Evolutionary conservation across 2,888 invertebrate genomes (phyloP).

Genomic region (Abrostola tripartita): DNA sequence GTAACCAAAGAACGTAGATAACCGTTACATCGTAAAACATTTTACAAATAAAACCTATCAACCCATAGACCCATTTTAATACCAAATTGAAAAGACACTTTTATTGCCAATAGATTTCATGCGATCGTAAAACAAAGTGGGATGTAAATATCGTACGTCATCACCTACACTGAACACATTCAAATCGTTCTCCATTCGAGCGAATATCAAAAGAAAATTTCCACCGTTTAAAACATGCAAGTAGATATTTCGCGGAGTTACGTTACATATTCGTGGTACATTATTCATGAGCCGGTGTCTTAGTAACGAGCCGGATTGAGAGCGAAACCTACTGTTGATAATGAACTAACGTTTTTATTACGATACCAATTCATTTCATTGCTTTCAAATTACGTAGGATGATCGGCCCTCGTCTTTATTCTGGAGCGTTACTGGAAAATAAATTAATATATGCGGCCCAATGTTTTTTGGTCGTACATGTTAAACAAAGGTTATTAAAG

Average conservation of each 20-base stretch:
- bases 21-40: too few relatives aligned
- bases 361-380: constrained; percentile 72
- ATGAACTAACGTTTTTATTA: constrained; percentile 82
- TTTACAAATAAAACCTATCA: not conserved
- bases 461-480: constrained; percentile 34
- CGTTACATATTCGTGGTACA: constrained; percentile 83
- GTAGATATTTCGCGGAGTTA: constrained; percentile 78
- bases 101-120: constrained; percentile 33
- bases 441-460: constrained; percentile 44
- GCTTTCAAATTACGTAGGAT: constrained; percentile 63
- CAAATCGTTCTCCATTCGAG: constrained; percentile 66
- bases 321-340: constrained; percentile 79
- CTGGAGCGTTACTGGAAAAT: constrained; percentile 37
- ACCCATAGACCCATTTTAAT: not conserved
- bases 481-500: constrained; percentile 47
- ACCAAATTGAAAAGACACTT: constrained; percentile 22
- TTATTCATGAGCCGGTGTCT: constrained; percentile 84
- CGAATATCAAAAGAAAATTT: constrained; percentile 76
- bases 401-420: constrained; percentile 34
- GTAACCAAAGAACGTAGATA: too few relatives aligned
- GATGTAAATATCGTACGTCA: constrained; percentile 49
- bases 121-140: constrained; percentile 47
- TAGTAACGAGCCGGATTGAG: constrained; percentile 82
- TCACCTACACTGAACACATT: constrained; percentile 61
- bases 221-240: constrained; percentile 81